Base-by-base conservation (phyloP, 2,888 invertebrate species). In the Pheosia gnoma region DNA sequence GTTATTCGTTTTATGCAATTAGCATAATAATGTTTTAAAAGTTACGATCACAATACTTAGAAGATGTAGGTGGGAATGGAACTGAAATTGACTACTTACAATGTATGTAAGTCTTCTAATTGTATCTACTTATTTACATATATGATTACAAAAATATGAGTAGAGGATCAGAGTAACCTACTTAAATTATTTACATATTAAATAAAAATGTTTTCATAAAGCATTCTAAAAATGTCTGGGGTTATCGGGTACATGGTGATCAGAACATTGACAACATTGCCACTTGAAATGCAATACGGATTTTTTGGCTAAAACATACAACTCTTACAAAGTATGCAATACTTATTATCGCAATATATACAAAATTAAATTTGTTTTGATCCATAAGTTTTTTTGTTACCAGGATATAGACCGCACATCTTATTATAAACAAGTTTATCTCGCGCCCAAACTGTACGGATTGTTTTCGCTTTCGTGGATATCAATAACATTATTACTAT, bases 401-500 rank as follows among this genome's bases (percentile, higher is more conserved):
- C 81, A 79, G 84, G 83, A 86, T 87, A 83, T 79, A 70, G 70
- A 64, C 62, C 64, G 69, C 70, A 71, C 69, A 71, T 80, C 79
- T 81, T 77, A 70, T 74, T 80, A 80, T 69, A 83, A 86, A 86
- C 81, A 80, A 79, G 75, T 85, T 82, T 83, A 83, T 84, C 82
- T 74, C 59, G 59, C 58, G 65, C 71, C 74, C 68, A 79, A 80
- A 81, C 74, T 75, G 77, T 72, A 69, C 74, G 78, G 77, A 77
- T 83, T 86, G 84, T 88, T 87, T 89, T 89, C 83, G 83, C 84
- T 89, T 88, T 88, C 83, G 78, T 78, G 74, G 45, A 80, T 80
- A 86, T 85, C 85, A 82, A 82, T 78, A 77, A 76, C 79, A 78
- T 78, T 77, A 81, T 79, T 81, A 78, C 65, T 66, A 62, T 76